These are phyloP conservation scores for Tauraco hartlaubi DNA, from an alignment of 2,797 vertebrate species.

Conservation along the genomic window DNA sequence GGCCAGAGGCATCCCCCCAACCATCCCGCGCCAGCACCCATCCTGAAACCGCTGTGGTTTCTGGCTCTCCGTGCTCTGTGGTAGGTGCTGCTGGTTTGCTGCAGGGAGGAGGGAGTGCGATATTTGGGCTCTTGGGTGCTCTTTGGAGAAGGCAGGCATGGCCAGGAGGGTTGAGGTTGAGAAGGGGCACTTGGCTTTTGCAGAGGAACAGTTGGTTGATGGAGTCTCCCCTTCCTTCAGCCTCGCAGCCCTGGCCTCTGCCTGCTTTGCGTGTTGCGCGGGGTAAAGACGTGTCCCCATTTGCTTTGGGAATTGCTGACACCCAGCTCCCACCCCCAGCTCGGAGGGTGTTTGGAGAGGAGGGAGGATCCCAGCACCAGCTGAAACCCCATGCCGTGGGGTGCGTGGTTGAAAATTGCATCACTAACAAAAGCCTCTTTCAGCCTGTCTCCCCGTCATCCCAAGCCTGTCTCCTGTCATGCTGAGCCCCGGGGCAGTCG, in stretches of 20 bases:
- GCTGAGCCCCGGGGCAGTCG: background rate
- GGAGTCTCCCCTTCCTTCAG: background rate
- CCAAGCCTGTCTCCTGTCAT: background rate
- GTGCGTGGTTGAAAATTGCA: background rate
- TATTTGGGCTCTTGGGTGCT: background rate
- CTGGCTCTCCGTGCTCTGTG: fast-evolving
- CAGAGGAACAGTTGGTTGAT: background rate
- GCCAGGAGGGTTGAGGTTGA: background rate
- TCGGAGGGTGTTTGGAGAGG: background rate
- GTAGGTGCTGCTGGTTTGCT: background rate
- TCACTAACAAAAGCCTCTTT: conserved; percentile 48
- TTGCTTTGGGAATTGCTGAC: background rate
- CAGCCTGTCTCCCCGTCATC: background rate
- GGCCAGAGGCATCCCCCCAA: background rate
- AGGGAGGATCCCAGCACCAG: background rate
- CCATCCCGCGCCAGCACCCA: fast-evolving
- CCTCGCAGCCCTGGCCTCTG: background rate
- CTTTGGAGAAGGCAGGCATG: background rate
- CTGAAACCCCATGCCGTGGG: background rate
- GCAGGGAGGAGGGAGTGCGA: fast-evolving
- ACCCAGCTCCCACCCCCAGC: background rate
- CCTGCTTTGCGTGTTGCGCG: fast-evolving
- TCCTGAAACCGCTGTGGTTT: fast-evolving
- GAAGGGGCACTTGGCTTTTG: background rate
- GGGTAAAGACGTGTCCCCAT: background rate